Base-by-base conservation (phyloP, 2,888 invertebrate species). In the Papilio demoleus region DNA sequence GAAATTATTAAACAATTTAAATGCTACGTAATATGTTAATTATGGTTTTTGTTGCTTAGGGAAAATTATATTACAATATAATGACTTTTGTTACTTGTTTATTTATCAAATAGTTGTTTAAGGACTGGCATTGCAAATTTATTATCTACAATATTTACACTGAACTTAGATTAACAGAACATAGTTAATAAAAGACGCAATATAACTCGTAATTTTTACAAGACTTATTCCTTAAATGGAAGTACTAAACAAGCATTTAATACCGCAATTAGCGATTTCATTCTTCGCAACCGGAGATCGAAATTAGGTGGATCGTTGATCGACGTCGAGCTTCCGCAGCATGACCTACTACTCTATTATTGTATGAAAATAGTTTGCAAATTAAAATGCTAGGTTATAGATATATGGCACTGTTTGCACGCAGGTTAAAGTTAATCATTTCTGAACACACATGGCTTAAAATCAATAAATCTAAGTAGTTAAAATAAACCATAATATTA, bases 261-360 rank as follows among this genome's bases (percentile, higher is more conserved):
- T 31, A 53, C 8, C 9, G 27, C 53, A 31, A 53, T 53, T 53
- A 53, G 31, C 53, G 53, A 31, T 53, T 53, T 53, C 53, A 31
- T 53, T 53, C 31, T 53, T 31, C 53, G 53, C 31, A 53, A 53
- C 27, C 53, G 53, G 53, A 53, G 53, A 53, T 53, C 53, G 27
- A 53, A 53, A 53, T 53, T 53, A 53, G 53, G 31, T 53, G 31
- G 53, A 53, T 27, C 27, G 53, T 31, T 17, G 27, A 53, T 53
- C 53, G n/a, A 53, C 53, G 53, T 27, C 27, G 6, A 53, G 24
- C 31, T 53, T 53, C 50, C 53, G 14, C n/a, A 27, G n/a, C 3
- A 2, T 53, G 53, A 53, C 53, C 53, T 31, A 56, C n/a, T 31
- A 56, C 1, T 27, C 47, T 9, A 24, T 31, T 56, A 56, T 31